Conservation (phyloP, 2,113 vertebrate genomes). For the Cheilinus undulatus region DNA sequence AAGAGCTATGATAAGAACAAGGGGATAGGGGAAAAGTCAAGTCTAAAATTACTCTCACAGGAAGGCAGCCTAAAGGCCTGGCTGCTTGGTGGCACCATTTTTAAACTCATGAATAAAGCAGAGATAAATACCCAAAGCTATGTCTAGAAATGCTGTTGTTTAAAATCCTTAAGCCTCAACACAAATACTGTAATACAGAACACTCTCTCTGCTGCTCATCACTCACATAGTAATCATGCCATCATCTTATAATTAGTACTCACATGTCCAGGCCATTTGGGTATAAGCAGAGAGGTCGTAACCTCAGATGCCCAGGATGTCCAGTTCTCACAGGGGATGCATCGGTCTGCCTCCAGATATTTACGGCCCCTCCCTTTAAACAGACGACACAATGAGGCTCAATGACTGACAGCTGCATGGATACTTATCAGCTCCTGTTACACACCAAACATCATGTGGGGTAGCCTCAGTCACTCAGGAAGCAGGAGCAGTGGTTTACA, state of each 20-base stretch:
- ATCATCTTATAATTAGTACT: constrained; percentile 56
- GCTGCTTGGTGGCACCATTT: background rate
- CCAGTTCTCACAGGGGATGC: constrained; percentile 36
- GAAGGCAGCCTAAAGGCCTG: background rate
- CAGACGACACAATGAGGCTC: constrained; percentile 31
- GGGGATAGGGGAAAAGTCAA: constrained; percentile 35
- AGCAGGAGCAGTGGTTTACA: background rate
- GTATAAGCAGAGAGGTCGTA: constrained; percentile 40
- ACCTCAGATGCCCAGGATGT: constrained; percentile 48
- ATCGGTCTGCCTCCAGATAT: constrained; percentile 30
- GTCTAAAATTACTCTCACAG: constrained; percentile 32
- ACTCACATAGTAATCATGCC: constrained; percentile 31
- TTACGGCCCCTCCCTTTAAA: constrained; percentile 41
- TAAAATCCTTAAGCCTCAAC: background rate
- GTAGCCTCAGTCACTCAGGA: background rate
- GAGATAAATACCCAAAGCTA: background rate
- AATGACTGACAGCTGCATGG: constrained; percentile 53
- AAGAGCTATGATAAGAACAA: constrained; percentile 61
- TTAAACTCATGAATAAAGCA: background rate
- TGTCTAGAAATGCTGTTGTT: background rate
- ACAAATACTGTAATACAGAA: background rate
- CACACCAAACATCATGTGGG: constrained; percentile 12
- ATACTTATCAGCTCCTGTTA: constrained; percentile 38
- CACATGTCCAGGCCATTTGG: constrained; percentile 46
- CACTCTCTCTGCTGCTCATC: constrained; percentile 2